Conservation (phyloP, 2,797 vertebrate species). For the Atherinosoma microstoma region DNA sequence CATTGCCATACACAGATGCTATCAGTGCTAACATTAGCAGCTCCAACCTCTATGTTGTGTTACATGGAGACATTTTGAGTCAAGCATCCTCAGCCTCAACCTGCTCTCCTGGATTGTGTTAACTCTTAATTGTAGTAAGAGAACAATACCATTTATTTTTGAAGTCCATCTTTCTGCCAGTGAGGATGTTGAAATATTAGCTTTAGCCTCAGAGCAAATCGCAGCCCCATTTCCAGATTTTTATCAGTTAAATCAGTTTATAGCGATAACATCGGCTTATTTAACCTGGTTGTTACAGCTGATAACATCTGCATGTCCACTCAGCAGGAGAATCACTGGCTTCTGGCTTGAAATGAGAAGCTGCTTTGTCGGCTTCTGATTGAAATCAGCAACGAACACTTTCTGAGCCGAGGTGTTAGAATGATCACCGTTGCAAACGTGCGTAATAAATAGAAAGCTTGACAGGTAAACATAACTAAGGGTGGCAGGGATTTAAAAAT, state of each 20-base stretch:
- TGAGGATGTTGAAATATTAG: neutral
- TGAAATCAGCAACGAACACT: neutral
- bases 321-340: neutral
- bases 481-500: neutral
- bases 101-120: neutral
- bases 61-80: neutral
- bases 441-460: constrained; percentile 10
- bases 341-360: neutral
- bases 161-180: neutral
- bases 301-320: neutral
- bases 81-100: neutral
- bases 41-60: neutral
- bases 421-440: neutral
- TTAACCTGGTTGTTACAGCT: neutral
- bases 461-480: constrained; percentile 7
- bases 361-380: neutral
- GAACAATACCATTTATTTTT: neutral
- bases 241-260: neutral
- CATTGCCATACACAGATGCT: neutral
- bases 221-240: neutral
- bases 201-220: constrained; percentile 1
- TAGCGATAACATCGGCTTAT: neutral
- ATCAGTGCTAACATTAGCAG: neutral
- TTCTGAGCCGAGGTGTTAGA: neutral
- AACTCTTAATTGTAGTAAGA: neutral